Percentiles rank a stretch among this genome's conserved stretches.
These are phyloP conservation scores for Fragum sueziense DNA, from an alignment of 2,888 invertebrate genomes.

Conservation along the genomic window DNA sequence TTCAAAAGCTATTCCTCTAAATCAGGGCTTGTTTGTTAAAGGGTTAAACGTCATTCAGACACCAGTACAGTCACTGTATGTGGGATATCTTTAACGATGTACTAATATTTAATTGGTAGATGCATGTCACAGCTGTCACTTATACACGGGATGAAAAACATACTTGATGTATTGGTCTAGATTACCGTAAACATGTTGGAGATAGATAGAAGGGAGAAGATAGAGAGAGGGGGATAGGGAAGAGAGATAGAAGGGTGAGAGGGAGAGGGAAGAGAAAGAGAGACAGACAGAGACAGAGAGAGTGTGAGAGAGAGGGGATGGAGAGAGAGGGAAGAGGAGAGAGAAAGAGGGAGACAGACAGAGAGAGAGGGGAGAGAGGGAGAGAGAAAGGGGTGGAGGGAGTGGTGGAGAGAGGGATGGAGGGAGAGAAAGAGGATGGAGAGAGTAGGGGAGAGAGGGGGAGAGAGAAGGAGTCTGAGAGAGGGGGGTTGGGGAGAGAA, in stretches of 20 bases:
- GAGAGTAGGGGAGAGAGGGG: too few species aligned
- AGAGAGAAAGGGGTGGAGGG: not conserved
- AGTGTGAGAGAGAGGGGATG: not conserved
- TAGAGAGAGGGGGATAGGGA: not conserved
- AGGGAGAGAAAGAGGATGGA: not conserved
- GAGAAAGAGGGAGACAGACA: too few species aligned
- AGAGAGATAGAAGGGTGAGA: not conserved
- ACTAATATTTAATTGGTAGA: not conserved
- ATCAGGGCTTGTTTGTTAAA: not conserved
- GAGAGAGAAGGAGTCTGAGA: not conserved
- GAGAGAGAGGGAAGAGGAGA: not conserved
- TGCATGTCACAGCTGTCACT: not conserved
- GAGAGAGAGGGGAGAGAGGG: not conserved
- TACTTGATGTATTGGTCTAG: not conserved
- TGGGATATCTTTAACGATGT: not conserved
- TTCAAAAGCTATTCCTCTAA: not conserved
- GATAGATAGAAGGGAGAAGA: not conserved
- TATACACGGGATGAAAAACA: not conserved
- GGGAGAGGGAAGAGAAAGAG: not conserved
- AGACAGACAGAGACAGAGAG: too few species aligned
- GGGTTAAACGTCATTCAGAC: not conserved
- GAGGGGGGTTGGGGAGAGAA: not conserved
- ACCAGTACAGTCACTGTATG: not conserved
- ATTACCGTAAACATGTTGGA: not conserved
- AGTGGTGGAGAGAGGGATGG: not conserved